Evolutionary conservation across 2,113 vertebrate genomes (phyloP).

Genomic region (Microtus oregoni): DNA sequence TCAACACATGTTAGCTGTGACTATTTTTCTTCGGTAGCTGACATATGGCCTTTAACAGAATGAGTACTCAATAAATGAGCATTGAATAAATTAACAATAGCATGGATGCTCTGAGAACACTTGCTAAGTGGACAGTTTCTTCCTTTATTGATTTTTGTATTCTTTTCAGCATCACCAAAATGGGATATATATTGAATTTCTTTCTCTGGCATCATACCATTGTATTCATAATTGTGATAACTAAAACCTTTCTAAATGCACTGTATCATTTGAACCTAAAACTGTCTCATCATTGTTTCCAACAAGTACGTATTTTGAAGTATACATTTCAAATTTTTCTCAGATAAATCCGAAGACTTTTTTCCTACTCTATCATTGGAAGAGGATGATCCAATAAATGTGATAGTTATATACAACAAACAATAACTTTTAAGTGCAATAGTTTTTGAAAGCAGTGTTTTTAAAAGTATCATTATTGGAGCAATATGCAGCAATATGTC

Average conservation of each 20-base stretch:
- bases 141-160: conserved; percentile 49
- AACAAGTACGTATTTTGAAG: conserved; percentile 41
- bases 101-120: conserved; percentile 33
- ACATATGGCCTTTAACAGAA: conserved; percentile 19
- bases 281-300: conserved; percentile 19
- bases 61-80: conserved; percentile 30
- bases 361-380: conserved; percentile 60
- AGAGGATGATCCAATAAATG: conserved; percentile 61
- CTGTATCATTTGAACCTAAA: conserved; percentile 58
- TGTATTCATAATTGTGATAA: conserved; percentile 14
- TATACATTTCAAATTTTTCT: conserved; percentile 35
- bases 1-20: conserved; percentile 24
- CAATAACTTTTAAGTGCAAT: conserved; percentile 68
- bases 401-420: conserved; percentile 61
- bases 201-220: conserved; percentile 47
- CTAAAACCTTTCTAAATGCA: conserved; percentile 30
- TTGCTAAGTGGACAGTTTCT: conserved; percentile 52
- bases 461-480: conserved; percentile 60
- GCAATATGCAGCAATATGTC: conserved; percentile 43
- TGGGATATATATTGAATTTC: conserved; percentile 35
- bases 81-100: conserved; percentile 48
- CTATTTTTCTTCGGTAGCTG: neutral
- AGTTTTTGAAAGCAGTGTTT: conserved; percentile 52
- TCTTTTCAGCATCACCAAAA: conserved; percentile 51
- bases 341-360: conserved; percentile 43